Percentiles rank a stretch among this genome's conserved stretches.
Conservation (phyloP, 2,888 invertebrate species). For the Aproaerema taeniolella region DNA sequence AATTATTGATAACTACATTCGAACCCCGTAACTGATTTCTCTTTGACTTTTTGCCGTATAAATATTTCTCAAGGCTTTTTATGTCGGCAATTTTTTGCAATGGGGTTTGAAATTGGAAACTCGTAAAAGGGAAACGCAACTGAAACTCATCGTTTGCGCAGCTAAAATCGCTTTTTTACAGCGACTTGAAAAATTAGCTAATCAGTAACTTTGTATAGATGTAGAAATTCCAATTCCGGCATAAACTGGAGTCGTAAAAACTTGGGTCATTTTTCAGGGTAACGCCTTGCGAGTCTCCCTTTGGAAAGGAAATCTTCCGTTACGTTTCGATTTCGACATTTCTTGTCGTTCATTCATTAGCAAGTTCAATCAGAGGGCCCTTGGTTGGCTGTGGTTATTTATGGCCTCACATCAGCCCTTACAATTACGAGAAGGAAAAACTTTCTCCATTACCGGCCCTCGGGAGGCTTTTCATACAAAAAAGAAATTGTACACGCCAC, state of each 20-base stretch:
- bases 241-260: constrained; percentile 31
- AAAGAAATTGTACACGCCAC: constrained; percentile 62
- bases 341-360: constrained; percentile 75
- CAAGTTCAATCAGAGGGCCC: constrained; percentile 74
- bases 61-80: constrained; percentile 11
- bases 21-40: constrained; percentile 38
- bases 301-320: constrained; percentile 30
- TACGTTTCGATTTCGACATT: constrained; percentile 63
- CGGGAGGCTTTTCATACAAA: constrained; percentile 62
- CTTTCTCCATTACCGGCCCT: constrained; percentile 69
- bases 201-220: constrained; percentile 8
- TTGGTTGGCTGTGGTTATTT: constrained; percentile 67
- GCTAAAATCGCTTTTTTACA: too few relatives aligned
- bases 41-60: constrained; percentile 35
- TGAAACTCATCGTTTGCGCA: too few relatives aligned
- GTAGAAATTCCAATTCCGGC: constrained; percentile 13
- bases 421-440: constrained; percentile 74
- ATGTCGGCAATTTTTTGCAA: too few relatives aligned
- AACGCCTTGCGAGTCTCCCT: constrained; percentile 35
- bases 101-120: too few relatives aligned
- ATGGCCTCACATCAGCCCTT: constrained; percentile 70
- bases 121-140: too few relatives aligned
- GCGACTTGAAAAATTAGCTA: constrained; percentile 11
- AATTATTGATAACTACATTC: constrained; percentile 63
- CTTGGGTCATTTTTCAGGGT: constrained; percentile 61